Conservation (phyloP, 1,140 invertebrate species). For the Piezodorus guildinii region DNA sequence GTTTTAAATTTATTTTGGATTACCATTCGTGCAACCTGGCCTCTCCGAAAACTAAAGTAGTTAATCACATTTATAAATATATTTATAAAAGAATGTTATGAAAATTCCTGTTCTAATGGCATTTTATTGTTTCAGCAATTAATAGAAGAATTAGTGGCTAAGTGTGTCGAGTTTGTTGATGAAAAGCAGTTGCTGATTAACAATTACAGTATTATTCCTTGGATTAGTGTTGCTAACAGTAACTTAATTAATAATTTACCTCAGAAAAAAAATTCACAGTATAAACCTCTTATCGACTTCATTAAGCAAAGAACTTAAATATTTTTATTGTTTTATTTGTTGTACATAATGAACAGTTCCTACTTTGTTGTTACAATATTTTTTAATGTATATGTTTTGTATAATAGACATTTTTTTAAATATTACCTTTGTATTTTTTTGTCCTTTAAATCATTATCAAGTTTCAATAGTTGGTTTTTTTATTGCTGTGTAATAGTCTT, state of each 20-base stretch:
- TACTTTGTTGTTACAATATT: no score
- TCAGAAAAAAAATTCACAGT: not conserved
- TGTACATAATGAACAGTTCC: no score
- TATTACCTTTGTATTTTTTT: no score
- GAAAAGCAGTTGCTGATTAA: slow-evolving; percentile 46
- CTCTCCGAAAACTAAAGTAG: slow-evolving; percentile 40
- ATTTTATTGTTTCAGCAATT: slow-evolving; percentile 34
- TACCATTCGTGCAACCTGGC: slow-evolving; percentile 38
- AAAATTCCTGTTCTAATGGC: not conserved
- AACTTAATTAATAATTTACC: not conserved
- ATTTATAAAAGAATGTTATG: not conserved
- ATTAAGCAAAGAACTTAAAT: no score
- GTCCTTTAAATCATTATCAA: no score
- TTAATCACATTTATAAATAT: not conserved
- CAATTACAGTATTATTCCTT: slow-evolving; percentile 48
- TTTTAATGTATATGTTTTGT: no score
- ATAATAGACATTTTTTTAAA: no score
- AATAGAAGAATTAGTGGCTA: slow-evolving; percentile 47
- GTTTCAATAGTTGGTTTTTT: no score
- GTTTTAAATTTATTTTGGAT: slow-evolving; percentile 46
- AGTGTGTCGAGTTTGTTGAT: slow-evolving; percentile 44
- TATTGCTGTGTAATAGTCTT: no score
- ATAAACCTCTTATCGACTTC: not conserved
- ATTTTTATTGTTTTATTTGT: no score
- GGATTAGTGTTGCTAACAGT: slow-evolving; percentile 35